Conservation (phyloP, 2,113 vertebrate genomes). For the Heloderma charlesbogerti region DNA sequence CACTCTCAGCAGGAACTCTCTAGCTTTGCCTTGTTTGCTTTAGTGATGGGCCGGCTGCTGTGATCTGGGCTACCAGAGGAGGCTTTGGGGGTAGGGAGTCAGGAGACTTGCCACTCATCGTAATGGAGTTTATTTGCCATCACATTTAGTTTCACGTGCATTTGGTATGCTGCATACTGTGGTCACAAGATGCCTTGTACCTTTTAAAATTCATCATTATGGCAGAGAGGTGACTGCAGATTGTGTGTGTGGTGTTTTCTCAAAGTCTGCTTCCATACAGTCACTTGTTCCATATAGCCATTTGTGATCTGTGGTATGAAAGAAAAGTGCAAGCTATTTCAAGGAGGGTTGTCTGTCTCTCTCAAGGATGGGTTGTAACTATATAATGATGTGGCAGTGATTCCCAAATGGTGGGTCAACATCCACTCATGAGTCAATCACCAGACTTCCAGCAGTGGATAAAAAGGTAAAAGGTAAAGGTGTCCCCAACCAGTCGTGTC, state of each 20-base stretch:
- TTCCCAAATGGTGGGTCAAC: constrained; percentile 4
- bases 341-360: background rate
- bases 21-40: too few species aligned
- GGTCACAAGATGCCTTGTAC: background rate
- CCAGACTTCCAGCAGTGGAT: constrained; percentile 11
- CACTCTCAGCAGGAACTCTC: too few species aligned
- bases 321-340: background rate
- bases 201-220: background rate
- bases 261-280: background rate
- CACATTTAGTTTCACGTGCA: background rate
- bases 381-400: background rate
- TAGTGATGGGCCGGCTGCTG: too few species aligned
- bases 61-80: too few species aligned
- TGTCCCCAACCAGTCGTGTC: too few species aligned
- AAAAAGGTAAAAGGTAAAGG: too few species aligned
- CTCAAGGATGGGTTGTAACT: background rate
- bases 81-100: too few species aligned
- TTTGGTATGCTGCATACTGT: background rate
- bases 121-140: background rate
- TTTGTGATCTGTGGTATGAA: background rate
- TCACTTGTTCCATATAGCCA: background rate
- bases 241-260: background rate
- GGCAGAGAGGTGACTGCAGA: background rate
- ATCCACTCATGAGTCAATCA: constrained; percentile 14
- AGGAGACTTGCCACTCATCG: background rate